A percentile compares a stretch with the other conserved stretches of the same genome.
phyloP scores from a whole-genome alignment of 2,113 vertebrate species.

The Muntiacus reevesi region DNA sequence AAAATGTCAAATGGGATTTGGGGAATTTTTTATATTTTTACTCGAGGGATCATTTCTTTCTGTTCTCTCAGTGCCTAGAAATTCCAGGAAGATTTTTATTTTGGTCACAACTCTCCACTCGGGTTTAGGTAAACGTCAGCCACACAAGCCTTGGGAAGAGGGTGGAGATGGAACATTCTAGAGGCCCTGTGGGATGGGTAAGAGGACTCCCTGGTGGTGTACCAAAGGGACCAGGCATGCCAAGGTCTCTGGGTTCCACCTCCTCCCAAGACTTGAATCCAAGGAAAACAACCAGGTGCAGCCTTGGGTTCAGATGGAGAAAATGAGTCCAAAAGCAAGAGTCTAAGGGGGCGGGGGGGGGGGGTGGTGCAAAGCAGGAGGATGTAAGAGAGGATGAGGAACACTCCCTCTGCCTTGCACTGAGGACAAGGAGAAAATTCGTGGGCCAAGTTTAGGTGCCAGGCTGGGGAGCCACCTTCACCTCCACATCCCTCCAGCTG shows the following conservation, averaged over 20 bases:
- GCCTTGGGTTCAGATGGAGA: not conserved
- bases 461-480: not conserved
- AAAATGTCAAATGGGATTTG: not conserved
- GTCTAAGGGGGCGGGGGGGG: not conserved
- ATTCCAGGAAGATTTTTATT: not conserved
- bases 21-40: not conserved
- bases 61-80: not conserved
- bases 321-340: not conserved
- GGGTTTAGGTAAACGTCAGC: not conserved
- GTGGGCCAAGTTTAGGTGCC: not conserved
- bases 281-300: not conserved
- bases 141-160: not conserved
- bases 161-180: not conserved
- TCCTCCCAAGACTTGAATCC: not conserved
- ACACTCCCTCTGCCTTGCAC: not conserved
- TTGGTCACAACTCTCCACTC: not conserved
- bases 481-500: not conserved
- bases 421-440: not conserved
- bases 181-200: not conserved
- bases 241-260: not conserved
- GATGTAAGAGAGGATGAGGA: not conserved
- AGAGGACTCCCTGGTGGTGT: not conserved
- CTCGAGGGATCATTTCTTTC: not conserved
- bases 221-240: not conserved
- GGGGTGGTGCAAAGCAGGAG: not conserved